Evolutionary conservation across 2,888 invertebrate genomes (phyloP).

Genomic region (Chloromyia formosa): DNA sequence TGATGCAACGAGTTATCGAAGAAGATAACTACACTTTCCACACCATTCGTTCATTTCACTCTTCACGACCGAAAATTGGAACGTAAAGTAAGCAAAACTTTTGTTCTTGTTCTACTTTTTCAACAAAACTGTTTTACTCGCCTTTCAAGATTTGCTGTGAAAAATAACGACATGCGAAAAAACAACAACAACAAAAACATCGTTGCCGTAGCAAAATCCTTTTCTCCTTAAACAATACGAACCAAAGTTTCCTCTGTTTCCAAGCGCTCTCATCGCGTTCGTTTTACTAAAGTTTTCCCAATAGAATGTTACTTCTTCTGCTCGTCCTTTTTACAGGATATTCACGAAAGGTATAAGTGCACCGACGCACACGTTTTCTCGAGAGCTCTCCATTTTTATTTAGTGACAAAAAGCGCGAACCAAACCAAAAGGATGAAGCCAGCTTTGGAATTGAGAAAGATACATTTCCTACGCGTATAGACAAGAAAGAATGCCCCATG

Average conservation of each 20-base stretch:
- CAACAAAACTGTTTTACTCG: background rate
- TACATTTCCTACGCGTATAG: too few species aligned
- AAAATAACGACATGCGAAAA: background rate
- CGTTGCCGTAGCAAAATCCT: background rate
- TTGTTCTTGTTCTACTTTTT: background rate
- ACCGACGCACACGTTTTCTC: too few species aligned
- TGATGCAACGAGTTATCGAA: background rate
- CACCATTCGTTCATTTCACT: background rate
- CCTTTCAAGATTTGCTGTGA: background rate
- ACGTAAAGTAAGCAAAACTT: background rate
- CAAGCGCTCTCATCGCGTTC: background rate
- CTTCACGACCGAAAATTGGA: background rate
- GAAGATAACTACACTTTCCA: background rate
- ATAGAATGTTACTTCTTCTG: background rate
- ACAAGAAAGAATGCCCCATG: too few species aligned
- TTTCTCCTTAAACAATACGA: background rate
- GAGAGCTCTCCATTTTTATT: too few species aligned
- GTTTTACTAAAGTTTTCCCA: background rate
- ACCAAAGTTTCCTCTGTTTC: background rate
- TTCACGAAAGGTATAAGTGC: background rate
- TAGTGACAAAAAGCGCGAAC: too few species aligned
- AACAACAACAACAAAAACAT: background rate
- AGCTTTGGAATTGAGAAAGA: too few species aligned
- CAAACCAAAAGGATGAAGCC: too few species aligned
- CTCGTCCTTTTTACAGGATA: too few species aligned